Conservation (phyloP, 2,888 invertebrate genomes). For the Heliconius erato region DNA sequence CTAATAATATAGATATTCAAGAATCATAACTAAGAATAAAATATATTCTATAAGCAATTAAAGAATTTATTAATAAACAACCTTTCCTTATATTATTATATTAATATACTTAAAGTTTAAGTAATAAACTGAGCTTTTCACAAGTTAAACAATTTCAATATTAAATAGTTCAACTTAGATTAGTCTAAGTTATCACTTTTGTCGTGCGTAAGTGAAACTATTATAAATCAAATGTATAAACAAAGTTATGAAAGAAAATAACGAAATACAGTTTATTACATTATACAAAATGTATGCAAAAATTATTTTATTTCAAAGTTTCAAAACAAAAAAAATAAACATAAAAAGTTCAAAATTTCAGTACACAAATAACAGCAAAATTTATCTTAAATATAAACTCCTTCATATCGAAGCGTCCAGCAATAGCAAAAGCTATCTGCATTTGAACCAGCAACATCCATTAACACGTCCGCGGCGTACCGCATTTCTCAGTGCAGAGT, state of each 20-base stretch:
- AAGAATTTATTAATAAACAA: no score
- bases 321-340: not conserved
- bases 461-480: conserved; percentile 58
- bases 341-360: not conserved
- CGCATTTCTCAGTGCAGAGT: conserved; percentile 59
- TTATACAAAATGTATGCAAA: not conserved
- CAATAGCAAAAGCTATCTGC: conserved; percentile 19
- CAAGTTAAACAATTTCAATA: no score
- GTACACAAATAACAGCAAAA: not conserved
- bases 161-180: no score
- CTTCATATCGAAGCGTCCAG: not conserved
- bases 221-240: not conserved
- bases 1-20: no score
- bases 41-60: no score
- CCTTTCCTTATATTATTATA: no score
- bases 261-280: not conserved
- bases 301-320: not conserved
- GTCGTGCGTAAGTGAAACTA: no score
- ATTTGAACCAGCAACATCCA: conserved; percentile 48
- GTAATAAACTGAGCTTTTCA: no score
- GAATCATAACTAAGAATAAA: no score
- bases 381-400: not conserved
- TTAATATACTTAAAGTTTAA: no score
- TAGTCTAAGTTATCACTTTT: no score
- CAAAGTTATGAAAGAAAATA: not conserved